Conservation (phyloP, 2,797 vertebrate species). For the Pipistrellus pipistrellus region DNA sequence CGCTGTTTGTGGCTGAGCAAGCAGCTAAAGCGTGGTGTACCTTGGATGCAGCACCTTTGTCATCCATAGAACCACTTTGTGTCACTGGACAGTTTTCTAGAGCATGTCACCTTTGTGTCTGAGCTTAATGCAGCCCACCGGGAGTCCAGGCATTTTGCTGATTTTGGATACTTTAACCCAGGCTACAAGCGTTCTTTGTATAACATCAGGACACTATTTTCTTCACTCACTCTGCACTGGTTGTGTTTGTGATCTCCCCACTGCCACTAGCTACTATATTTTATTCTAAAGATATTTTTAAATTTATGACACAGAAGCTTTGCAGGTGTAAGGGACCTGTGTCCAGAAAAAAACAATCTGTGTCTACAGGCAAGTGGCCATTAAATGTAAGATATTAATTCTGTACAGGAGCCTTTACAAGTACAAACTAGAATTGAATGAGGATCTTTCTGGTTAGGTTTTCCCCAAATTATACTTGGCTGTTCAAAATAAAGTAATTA, state of each 20-base stretch:
- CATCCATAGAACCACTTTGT: not conserved
- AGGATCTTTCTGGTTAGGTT: not conserved
- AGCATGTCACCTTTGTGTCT: not conserved
- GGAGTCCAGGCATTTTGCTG: not conserved
- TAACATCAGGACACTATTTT: not conserved
- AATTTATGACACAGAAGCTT: not conserved
- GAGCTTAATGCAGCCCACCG: not conserved
- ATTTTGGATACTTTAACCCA: not conserved
- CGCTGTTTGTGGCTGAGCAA: not conserved
- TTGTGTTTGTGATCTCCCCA: not conserved
- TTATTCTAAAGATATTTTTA: not conserved
- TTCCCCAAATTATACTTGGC: not conserved
- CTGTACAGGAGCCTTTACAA: not conserved
- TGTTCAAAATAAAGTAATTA: slow-evolving; percentile 2
- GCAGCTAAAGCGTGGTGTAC: no score
- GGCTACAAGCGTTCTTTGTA: not conserved
- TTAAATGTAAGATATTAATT: not conserved
- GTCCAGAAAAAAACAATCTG: not conserved
- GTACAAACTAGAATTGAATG: not conserved
- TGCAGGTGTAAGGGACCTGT: not conserved
- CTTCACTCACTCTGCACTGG: not conserved
- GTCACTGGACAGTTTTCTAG: not conserved
- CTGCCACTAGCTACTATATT: not conserved
- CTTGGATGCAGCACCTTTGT: not conserved
- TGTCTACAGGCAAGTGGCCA: slow-evolving; percentile 28